Base-by-base conservation (phyloP, 2,888 invertebrate species). In the Caenorhabditis sp. region DNA sequence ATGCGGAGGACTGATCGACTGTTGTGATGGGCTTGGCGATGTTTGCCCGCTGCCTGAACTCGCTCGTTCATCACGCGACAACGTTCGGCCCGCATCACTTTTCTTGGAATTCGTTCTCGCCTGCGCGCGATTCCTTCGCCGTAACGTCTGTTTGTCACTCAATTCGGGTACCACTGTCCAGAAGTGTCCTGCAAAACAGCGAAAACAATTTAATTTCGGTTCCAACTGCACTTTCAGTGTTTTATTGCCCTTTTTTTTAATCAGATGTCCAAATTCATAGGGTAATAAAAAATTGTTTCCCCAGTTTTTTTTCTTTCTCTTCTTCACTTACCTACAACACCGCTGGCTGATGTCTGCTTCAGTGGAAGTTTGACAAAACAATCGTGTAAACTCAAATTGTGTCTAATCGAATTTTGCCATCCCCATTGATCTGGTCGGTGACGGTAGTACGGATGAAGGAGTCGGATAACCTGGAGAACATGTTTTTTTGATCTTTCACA, bases 401-500 rank as follows among this genome's bases (percentile, higher is more conserved):
- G 97, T 1, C 97, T 91, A 77, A 99, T 99, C 1, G 95, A 96
- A 88, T 99, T 99, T 90, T 99, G 97, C 99, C 99, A 99, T 43
- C 97, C 97, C 86, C 86, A 86, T 62, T 86, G 86, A 69, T 86
- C 86, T n/a, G 86, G 81, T 26, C 86, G 76, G 26, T 81, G 76
- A 27, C 81, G 76, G 74, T 86, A 86, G 77, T 86, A 86, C 8
- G 86, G 86, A 69, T 86, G 86, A 36, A 86, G 81, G 51, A 84
- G 70, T 50, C 83, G 82, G 64, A 86, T 86, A 59, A 86, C 86
- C 86, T 86, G 77, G 10, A 31, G 10, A 31, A 31, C 17, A 14
- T 4, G 26, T 51, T 19, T 8, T 5, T 23, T 51, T 21, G n/a
- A n/a, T n/a, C n/a, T n/a, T n/a, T 10, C 8, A 37, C 14, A 37